These are phyloP conservation scores for Atta cephalotes DNA, from an alignment of 1,140 invertebrate genomes.

Conservation along the genomic window DNA sequence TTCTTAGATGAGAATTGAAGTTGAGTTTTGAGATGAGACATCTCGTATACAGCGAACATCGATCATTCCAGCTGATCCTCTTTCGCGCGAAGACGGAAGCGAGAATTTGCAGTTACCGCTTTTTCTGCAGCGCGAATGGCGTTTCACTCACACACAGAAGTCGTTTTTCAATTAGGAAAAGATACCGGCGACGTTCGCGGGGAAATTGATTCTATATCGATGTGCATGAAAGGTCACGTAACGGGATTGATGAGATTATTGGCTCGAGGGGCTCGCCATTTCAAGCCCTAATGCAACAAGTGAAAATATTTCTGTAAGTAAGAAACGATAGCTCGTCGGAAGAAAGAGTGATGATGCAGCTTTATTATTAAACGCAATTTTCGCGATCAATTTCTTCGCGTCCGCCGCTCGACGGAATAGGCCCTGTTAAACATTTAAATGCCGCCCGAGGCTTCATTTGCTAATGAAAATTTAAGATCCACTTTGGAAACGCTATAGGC, in stretches of 20 bases:
- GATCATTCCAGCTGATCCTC: conserved; percentile 52
- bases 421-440: conserved; percentile 36
- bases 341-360: conserved; percentile 41
- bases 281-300: conserved; percentile 60
- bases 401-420: background rate
- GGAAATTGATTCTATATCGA: conserved; percentile 57
- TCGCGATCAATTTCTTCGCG: conserved; percentile 41
- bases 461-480: conserved; percentile 43
- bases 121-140: conserved; percentile 9
- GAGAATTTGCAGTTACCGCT: conserved; percentile 48
- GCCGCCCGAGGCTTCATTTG: conserved; percentile 35
- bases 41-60: conserved; percentile 37
- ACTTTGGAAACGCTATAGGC: conserved; percentile 5
- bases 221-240: conserved; percentile 61
- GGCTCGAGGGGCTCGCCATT: conserved; percentile 47
- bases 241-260: conserved; percentile 61
- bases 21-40: conserved; percentile 3
- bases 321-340: background rate
- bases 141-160: conserved; percentile 21
- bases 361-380: conserved; percentile 59
- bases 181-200: conserved; percentile 36
- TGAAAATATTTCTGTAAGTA: conserved; percentile 53
- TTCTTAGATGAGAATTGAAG: background rate
- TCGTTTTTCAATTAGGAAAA: conserved; percentile 61
- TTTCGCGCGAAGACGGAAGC: conserved; percentile 35